Evolutionary conservation across 2,888 invertebrate species (phyloP), one percentile per base, ranked within the genome.

Genomic region (Agrotis clavis): DNA sequence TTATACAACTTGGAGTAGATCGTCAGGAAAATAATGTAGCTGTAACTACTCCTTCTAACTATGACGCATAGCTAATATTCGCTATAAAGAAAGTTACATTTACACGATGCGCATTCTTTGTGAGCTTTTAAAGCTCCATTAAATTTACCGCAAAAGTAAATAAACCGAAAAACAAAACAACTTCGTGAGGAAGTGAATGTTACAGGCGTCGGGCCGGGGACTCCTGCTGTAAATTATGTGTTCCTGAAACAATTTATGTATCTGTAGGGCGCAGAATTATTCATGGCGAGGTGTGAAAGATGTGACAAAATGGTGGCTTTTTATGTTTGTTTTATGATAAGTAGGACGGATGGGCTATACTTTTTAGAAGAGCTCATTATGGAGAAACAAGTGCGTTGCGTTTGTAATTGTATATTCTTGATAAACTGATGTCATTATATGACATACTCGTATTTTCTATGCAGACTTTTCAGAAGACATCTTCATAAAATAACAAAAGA

Each of bases 191-290:
- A 71, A 62, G 48, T 66, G 61, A 47, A 68, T 59, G 19, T 59
- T 50, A 62, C 50, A 50, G 19, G 53, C 30, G 63, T 48, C 62
- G 54, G 57, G 19, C 21, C 19, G 14, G 66, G 18, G 13, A 35
- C 16, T 14, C 4, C 11, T 11, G 47, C 3, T 4, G 53, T 67
- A 67, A 74, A 62, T 74, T 62, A 79, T 65, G 50, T 57, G 53
- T 79, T 57, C 67, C 64, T 54, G 35, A 50, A 70, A 74, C 48
- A 65, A 50, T 54, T 59, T 65, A 78, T 70, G 51, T 71, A 51
- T 45, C 51, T 61, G 53, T 25, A 47, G 57, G 45, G 6, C 50
- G 19, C 48, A 51, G 30, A 59, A 77, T 76, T 66, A 63, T 63
- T 25, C 62, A 63, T n/a, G 16, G 19, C 21, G 48, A 45, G 30